Evolutionary conservation across 2,888 invertebrate species (phyloP), one percentile per base, ranked within the genome.

Genomic region (Synergus umbraculus): DNA sequence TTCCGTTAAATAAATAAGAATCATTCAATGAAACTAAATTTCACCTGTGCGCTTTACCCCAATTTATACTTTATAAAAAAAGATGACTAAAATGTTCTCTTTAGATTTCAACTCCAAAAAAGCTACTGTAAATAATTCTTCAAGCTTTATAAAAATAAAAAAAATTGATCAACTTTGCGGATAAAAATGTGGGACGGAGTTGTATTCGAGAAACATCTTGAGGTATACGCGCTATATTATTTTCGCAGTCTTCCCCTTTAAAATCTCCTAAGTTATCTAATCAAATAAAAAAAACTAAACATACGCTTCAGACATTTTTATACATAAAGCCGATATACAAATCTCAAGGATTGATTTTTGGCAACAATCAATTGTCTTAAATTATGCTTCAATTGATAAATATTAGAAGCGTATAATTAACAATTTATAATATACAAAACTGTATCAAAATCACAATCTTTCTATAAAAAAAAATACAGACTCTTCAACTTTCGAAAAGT

Each of bases 301-400:
- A 73, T 41, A 46, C n/a, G 49, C 29, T 73, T 73, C 54, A 73
- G 73, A 73, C n/a, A 73, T 37, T 73, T 73, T 73, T 73, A 73
- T 29, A 69, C 49, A 69, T 54, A 37, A 73, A 73, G 54, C 73
- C 73, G 37, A 73, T 54, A 4, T 69, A 69, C 44, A 66, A 18
- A 44, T 66, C 43, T 44, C 49, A 46, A n/a, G 15, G 15, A 69
- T 49, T 69, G 49, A 69, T 46, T 54, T 54, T 73, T 73, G 73
- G 73, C 73, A 73, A 49, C n/a, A 4, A 54, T 54, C 49, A 49
- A 37, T 18, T 69, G 44, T 69, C 13, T 49, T 69, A 69, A 29
- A 69, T 15, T 69, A 69, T 46, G 46, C 49, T 46, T 69, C 49
- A 22, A 49, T 49, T 73, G 0, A 37, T 37, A 3, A 29, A 67